Base-by-base conservation (phyloP, 2,113 vertebrate species). In the Synodontis membranacea region DNA sequence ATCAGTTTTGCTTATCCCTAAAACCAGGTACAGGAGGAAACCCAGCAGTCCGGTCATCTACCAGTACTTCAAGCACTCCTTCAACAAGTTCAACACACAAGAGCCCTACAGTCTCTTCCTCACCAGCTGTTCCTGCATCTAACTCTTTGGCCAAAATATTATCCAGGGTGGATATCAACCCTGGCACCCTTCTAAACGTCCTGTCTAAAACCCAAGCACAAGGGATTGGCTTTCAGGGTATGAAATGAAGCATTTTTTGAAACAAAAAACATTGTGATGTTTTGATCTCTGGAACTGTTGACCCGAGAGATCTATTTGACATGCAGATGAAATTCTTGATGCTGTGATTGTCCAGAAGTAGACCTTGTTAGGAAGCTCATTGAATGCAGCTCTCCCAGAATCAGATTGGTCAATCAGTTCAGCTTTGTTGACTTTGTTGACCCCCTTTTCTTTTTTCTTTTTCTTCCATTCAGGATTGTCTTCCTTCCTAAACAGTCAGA, bases 101-200 rank as follows among this genome's bases (percentile, higher is more conserved):
- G 92, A 92, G 93, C 39, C 91, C 88, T 0, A 86, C 95, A 85
- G 91, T 93, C 37, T 91, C 89, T 0, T 84, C 95, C 87, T 90
- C 94, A 5, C 79, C 84, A 23, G 90, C 82, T 86, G 93, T 90
- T 86, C 96, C 91, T 90, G 95, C 93, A 39, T 56, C 92, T 0
- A 96, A 94, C 74, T 95, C 97, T 0, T 92, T 98, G 89, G 96
- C 96, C 42, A 97, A 95, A 87, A 95, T 99, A 52, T 95, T 99
- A 62, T 98, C 98, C 39, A 96, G 97, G 83, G 97, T 98, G 66
- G 98, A 99, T 68, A 93, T 98, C 91, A 98, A 94, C 89, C 96
- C 97, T 0, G 95, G 96, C 89, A 96, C 96, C 66, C 95, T 99
- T 89, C 92, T 99, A 28, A 96, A 96, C 0, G 97, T 95, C 44